Evolutionary conservation across 2,888 invertebrate genomes (phyloP).

Genomic region (Erpobdella octoculata): DNA sequence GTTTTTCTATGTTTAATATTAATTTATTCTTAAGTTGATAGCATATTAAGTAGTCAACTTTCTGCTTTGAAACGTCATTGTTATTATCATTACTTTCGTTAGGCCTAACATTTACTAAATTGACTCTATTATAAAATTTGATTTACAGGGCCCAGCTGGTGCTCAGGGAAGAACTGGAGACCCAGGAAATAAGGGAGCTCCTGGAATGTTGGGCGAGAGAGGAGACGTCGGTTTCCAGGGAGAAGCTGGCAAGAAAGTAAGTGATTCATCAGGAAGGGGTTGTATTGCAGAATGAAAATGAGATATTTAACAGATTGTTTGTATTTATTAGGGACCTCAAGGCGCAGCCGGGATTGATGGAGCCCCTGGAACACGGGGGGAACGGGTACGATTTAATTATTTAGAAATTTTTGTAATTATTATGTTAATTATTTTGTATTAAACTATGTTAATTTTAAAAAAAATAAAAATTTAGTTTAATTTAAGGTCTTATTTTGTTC

Average conservation of each 20-base stretch:
- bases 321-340: slow-evolving; percentile 29
- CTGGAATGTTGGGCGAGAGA: slow-evolving; percentile 33
- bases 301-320: slow-evolving; percentile 7
- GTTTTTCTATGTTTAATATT: background rate
- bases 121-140: too few relatives aligned
- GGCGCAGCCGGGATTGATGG: slow-evolving; percentile 35
- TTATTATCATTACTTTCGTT: too few relatives aligned
- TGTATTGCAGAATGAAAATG: background rate
- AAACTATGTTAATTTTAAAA: background rate
- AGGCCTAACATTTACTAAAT: too few relatives aligned
- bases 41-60: background rate
- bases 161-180: slow-evolving; percentile 29
- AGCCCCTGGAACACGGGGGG: slow-evolving; percentile 32
- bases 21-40: background rate
- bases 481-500: background rate
- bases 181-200: slow-evolving; percentile 32
- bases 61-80: too few relatives aligned
- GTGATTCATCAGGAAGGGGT: background rate
- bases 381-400: slow-evolving; percentile 33
- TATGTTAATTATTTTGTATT: background rate
- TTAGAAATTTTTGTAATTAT: background rate
- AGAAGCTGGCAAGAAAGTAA: slow-evolving; percentile 34
- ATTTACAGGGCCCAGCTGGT: slow-evolving; percentile 28
- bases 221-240: slow-evolving; percentile 34
- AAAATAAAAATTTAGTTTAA: background rate